phyloP scores from a whole-genome alignment of 2,888 invertebrate species.

The Phengaris arion region DNA sequence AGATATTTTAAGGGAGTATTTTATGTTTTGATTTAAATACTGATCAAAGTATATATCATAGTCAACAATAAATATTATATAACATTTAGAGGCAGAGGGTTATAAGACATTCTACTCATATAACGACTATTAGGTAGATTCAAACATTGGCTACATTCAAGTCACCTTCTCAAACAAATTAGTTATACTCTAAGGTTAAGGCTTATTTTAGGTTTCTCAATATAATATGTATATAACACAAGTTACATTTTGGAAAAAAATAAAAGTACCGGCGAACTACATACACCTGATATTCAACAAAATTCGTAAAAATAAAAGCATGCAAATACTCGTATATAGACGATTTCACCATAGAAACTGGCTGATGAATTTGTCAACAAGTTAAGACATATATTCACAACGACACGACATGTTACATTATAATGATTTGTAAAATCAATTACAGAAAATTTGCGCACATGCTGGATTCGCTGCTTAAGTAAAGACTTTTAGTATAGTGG shows the following conservation, averaged over 20 bases:
- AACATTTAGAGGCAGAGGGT: conserved; percentile 20
- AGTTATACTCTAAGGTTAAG: not conserved
- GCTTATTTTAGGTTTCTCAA: not conserved
- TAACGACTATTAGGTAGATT: conserved; percentile 17
- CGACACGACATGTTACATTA: too few species aligned
- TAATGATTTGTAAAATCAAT: too few species aligned
- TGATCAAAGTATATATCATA: conserved; percentile 4
- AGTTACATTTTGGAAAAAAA: too few species aligned
- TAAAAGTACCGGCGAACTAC: too few species aligned
- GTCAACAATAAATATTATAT: conserved; percentile 16
- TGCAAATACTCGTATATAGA: not conserved
- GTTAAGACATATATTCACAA: not conserved
- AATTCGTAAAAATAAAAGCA: not conserved
- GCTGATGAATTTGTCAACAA: not conserved
- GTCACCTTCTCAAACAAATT: not conserved
- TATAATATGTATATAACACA: too few species aligned
- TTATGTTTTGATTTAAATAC: conserved; percentile 15
- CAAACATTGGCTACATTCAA: not conserved
- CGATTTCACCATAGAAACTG: not conserved
- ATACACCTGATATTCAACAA: not conserved
- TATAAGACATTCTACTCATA: conserved; percentile 15
- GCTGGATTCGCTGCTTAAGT: too few species aligned
- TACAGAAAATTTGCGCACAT: too few species aligned
- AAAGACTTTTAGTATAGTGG: too few species aligned
- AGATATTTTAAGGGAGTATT: not conserved